Evolutionary conservation across 2,113 vertebrate species (phyloP).

Genomic region (Percopsis transmontana): DNA sequence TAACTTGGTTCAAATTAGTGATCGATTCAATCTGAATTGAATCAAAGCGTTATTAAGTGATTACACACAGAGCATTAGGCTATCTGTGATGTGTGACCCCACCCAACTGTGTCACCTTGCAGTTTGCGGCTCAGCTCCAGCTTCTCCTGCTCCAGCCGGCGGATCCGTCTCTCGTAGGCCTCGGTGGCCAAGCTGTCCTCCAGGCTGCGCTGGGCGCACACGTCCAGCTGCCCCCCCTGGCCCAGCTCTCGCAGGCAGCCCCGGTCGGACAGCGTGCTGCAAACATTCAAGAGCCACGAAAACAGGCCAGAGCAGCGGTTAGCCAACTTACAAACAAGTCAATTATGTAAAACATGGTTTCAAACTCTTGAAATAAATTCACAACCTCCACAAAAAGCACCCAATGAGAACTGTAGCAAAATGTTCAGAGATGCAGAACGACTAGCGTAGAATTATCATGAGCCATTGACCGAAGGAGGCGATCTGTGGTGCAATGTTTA

Average conservation of each 20-base stretch:
- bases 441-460: too few species aligned
- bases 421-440: too few species aligned
- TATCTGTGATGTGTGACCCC: neutral
- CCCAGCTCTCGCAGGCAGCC: constrained; percentile 70
- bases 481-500: too few species aligned
- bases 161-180: constrained; percentile 95
- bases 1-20: too few species aligned
- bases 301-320: neutral
- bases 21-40: too few species aligned
- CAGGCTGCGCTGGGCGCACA: constrained; percentile 85
- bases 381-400: too few species aligned
- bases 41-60: too few species aligned
- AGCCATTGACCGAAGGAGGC: too few species aligned
- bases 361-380: too few species aligned
- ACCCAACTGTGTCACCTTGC: constrained; percentile 80
- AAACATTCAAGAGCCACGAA: neutral
- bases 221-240: constrained; percentile 82
- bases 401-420: too few species aligned
- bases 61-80: neutral
- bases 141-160: constrained; percentile 94
- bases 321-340: neutral
- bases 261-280: constrained; percentile 91
- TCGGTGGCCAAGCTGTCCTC: constrained; percentile 94
- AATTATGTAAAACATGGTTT: neutral
- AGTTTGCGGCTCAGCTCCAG: constrained; percentile 94